phyloP scores from a whole-genome alignment of 1,140 invertebrate genomes.

The Caenorhabditis inopinata region DNA sequence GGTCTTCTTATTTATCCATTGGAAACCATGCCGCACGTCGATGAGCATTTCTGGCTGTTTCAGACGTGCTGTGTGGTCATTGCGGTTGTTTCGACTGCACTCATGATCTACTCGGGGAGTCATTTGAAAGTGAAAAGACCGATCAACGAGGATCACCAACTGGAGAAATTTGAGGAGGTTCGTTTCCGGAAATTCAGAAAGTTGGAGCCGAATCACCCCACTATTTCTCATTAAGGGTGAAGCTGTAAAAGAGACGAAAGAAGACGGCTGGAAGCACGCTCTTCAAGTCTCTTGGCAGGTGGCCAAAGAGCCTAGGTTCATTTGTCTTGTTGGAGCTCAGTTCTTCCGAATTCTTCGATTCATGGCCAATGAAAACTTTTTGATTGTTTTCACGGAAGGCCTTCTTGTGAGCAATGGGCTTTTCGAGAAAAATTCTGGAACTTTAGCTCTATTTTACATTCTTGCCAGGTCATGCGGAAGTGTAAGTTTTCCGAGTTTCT shows the following conservation, averaged over 20 bases:
- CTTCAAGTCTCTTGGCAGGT: conserved; percentile 39
- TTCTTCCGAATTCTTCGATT: conserved; percentile 47
- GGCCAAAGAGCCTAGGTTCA: conserved; percentile 46
- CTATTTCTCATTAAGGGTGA: not conserved
- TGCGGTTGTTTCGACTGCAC: conserved; percentile 54
- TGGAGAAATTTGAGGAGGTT: conserved; percentile 32
- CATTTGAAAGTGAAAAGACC: conserved; percentile 60
- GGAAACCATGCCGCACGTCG: conserved; percentile 34
- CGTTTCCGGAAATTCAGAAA: too few species aligned
- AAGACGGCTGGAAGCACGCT: conserved; percentile 32
- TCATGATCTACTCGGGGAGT: conserved; percentile 60
- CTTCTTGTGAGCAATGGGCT: conserved; percentile 38
- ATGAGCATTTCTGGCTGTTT: conserved; percentile 53
- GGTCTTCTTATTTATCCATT: conserved; percentile 51
- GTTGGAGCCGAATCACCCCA: conserved; percentile 5
- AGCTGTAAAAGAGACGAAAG: not conserved
- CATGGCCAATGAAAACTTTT: conserved; percentile 48
- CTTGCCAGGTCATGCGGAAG: conserved; percentile 37
- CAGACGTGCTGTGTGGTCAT: conserved; percentile 60
- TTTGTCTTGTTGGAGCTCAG: conserved; percentile 44
- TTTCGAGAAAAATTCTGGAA: conserved; percentile 30
- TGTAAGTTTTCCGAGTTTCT: too few species aligned
- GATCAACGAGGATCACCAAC: conserved; percentile 50
- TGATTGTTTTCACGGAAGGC: conserved; percentile 48
- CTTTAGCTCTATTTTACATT: conserved; percentile 42